Percentiles rank a stretch among this genome's conserved stretches.
phyloP scores from a whole-genome alignment of 2,113 vertebrate genomes.

The Dasyprocta punctata region DNA sequence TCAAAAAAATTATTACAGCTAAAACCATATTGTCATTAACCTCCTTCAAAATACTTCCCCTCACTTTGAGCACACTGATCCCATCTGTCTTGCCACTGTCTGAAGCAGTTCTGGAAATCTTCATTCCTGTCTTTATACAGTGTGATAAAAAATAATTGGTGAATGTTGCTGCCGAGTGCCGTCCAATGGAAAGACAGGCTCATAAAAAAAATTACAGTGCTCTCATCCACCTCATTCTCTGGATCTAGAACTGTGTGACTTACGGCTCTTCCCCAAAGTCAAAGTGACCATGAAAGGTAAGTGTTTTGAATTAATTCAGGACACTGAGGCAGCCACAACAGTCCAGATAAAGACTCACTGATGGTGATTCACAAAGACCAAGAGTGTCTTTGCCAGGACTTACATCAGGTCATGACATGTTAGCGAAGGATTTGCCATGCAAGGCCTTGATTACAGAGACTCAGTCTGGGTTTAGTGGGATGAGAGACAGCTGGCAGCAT shows the following conservation, averaged over 20 bases:
- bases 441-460: not conserved
- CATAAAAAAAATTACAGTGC: not conserved
- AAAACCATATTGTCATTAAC: not conserved
- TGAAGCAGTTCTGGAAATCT: not conserved
- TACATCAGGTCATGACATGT: not conserved
- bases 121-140: not conserved
- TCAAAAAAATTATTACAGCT: not conserved
- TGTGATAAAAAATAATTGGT: not conserved
- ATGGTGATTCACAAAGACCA: not conserved
- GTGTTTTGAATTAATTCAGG: not conserved
- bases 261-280: not conserved
- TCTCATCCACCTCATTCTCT: not conserved
- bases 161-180: not conserved
- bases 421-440: not conserved
- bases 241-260: not conserved
- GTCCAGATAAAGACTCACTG: not conserved
- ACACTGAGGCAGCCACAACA: not conserved
- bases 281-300: not conserved
- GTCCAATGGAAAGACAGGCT: not conserved
- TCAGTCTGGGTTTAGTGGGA: not conserved
- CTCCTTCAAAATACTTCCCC: not conserved
- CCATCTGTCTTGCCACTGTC: not conserved
- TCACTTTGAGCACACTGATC: not conserved
- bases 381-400: not conserved
- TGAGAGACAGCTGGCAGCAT: not conserved